Conservation (phyloP, 2,113 vertebrate species). For the Gallinago paraguaiae region DNA sequence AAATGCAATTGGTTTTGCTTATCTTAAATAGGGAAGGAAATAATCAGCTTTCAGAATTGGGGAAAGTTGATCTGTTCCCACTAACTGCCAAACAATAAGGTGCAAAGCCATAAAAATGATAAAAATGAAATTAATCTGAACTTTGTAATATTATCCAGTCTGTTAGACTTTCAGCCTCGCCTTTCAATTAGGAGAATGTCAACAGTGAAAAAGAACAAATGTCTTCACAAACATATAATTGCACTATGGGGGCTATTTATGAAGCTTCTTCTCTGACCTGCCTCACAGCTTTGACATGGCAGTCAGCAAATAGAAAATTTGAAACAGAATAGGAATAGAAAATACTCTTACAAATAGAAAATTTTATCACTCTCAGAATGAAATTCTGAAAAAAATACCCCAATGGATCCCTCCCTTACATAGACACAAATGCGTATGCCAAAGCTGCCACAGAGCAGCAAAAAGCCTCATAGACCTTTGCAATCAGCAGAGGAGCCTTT, state of each 20-base stretch:
- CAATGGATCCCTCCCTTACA: background rate
- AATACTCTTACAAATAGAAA: background rate
- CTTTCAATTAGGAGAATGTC: background rate
- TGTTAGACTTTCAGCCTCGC: background rate
- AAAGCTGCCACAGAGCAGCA: background rate
- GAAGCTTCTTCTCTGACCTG: background rate
- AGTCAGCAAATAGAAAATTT: background rate
- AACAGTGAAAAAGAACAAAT: background rate
- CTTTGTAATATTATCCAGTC: background rate
- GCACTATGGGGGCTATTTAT: background rate
- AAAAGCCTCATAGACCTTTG: background rate
- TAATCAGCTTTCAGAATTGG: background rate
- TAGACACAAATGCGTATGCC: background rate
- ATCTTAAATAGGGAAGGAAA: background rate
- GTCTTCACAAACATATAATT: background rate
- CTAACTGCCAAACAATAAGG: background rate
- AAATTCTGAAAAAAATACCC: background rate
- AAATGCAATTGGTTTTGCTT: slow-evolving; percentile 28
- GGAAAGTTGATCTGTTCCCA: background rate
- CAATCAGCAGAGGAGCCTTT: background rate
- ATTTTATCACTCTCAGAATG: background rate
- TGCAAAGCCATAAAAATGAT: background rate
- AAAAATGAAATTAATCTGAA: background rate
- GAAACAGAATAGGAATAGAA: background rate
- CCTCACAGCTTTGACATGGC: background rate